Evolutionary conservation across 2,113 vertebrate species (phyloP).

Genomic region (Macroglossus sobrinus): DNA sequence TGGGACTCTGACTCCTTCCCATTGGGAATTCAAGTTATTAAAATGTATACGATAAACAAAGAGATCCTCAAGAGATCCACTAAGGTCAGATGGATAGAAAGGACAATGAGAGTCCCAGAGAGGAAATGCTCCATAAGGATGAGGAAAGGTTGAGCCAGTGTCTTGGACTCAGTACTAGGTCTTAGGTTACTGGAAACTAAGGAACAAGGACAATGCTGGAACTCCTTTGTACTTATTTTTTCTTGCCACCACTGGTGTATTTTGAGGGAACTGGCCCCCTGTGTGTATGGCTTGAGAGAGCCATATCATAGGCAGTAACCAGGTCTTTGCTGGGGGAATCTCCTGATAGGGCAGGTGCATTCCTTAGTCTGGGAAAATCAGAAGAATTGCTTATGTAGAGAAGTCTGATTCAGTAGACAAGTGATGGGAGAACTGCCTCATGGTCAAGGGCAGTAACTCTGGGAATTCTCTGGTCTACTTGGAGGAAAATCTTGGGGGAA

Average conservation of each 20-base stretch:
- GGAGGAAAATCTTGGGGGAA: background rate
- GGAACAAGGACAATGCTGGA: background rate
- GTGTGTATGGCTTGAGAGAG: background rate
- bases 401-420: background rate
- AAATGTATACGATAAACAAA: background rate
- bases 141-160: background rate
- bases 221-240: background rate
- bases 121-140: background rate
- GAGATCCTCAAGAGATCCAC: background rate
- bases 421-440: background rate
- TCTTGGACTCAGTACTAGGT: background rate
- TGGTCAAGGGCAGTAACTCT: background rate
- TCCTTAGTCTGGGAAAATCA: background rate
- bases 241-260: background rate
- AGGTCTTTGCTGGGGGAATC: background rate
- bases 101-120: background rate
- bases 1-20: background rate
- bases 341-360: background rate
- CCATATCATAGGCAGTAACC: background rate
- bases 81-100: background rate
- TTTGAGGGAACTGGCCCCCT: background rate
- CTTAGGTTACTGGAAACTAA: background rate
- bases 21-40: background rate
- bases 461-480: background rate
- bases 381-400: background rate